Evolutionary conservation across 2,113 vertebrate genomes (phyloP), one percentile per base, ranked within the genome.

Genomic region (Microtus pennsylvanicus): DNA sequence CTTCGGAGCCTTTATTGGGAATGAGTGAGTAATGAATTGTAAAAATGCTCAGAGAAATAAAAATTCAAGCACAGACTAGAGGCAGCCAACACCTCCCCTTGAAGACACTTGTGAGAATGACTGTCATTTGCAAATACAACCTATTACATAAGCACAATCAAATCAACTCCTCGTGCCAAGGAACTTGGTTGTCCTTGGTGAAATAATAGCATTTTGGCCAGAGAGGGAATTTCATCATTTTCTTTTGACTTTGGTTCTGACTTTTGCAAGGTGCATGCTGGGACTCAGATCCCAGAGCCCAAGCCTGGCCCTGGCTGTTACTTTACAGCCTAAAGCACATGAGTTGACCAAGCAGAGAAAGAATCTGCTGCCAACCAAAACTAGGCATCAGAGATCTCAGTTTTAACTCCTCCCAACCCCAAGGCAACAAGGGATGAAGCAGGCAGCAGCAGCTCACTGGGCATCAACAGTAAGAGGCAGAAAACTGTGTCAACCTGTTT

Each of bases 211-310:
- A 95, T 92, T 94, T 94, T 96, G 96, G 96, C 85, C 69, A 74
- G 76, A 91, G 67, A 92, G 14, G 70, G 92, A 94, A 96, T 97
- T 95, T 88, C 77, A 1, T 97, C 93, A 97, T 97, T 95, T 96
- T 96, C 86, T 77, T 96, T 96, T 96, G 95, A 97, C 93, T 96
- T 97, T 97, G 96, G 3, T 91, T 89, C 63, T 97, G 92, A 97
- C 95, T 94, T 97, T 76, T 91, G 42, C 30, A 85, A 90, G 69
- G 65, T 28, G n/a, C 26, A 42, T 16, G 55, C 7, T 33, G 52
- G 17, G 69, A 94, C 78, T 95, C 24, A 61, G 63, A 26, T 47
- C 50, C 26, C 16, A 80, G 89, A 80, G 74, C 12, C 26, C 22
- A 87, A n/a, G 16, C 13, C 5, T 38, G 21, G n/a, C 21, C 24